Evolutionary conservation across 1,140 invertebrate species (phyloP).

Genomic region (Myzus persicae): DNA sequence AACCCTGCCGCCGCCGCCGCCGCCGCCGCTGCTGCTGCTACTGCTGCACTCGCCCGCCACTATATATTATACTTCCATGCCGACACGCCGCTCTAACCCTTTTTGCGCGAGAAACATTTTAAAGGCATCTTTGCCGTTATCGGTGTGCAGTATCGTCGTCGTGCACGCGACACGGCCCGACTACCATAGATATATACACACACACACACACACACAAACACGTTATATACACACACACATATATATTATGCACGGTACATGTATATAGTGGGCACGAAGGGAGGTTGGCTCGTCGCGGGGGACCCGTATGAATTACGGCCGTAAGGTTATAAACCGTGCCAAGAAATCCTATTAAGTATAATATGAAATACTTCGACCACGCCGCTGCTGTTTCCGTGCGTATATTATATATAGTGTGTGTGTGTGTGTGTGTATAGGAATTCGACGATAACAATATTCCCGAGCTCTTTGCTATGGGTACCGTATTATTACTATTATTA

Average conservation of each 20-base stretch:
- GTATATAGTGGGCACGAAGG: not conserved
- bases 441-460: conserved; percentile 45
- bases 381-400: not conserved
- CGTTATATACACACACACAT: not conserved
- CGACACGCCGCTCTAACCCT: conserved; percentile 27
- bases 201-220: not conserved
- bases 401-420: not conserved
- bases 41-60: not conserved
- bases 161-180: conserved; percentile 19
- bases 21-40: not conserved
- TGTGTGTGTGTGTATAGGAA: not conserved
- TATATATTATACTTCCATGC: conserved; percentile 16
- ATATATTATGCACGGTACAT: not conserved
- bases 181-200: not conserved
- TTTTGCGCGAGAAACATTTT: conserved; percentile 51
- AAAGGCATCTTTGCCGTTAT: conserved; percentile 55
- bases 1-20: not conserved
- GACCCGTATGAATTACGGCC: conserved; percentile 56
- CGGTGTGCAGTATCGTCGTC: not conserved
- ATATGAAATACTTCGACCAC: conserved; percentile 55
- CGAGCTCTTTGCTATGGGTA: not conserved
- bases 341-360: conserved; percentile 58
- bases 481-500: conserved; percentile 8
- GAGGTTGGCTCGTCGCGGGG: not conserved
- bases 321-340: conserved; percentile 56